Percentiles rank a stretch among this genome's conserved stretches.
Conservation (phyloP, 2,113 vertebrate species). For the Cinclus cinclus region DNA sequence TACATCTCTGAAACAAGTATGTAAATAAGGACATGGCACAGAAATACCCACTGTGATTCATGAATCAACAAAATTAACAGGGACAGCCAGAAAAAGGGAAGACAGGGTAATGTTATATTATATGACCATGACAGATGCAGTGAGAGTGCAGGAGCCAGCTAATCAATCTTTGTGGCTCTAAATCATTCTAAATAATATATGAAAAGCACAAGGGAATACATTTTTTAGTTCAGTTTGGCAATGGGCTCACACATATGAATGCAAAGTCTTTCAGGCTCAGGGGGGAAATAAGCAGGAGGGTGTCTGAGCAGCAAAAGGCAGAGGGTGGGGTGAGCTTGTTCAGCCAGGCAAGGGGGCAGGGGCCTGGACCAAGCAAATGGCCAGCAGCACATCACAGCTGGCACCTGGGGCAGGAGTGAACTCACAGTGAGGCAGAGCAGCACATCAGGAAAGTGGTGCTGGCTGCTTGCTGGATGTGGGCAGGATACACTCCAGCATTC, state of each 20-base stretch:
- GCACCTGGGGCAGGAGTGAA: not conserved
- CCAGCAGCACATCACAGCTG: not conserved
- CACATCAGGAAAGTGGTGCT: not conserved
- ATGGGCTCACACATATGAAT: rapidly evolving
- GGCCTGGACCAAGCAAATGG: not conserved
- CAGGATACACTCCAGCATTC: not conserved
- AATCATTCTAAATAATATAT: not conserved
- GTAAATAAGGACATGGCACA: not conserved
- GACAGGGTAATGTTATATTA: not conserved
- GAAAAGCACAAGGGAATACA: not conserved
- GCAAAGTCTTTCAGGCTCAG: not conserved
- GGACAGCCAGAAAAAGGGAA: not conserved
- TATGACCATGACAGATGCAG: not conserved
- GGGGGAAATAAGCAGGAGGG: not conserved
- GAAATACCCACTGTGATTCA: not conserved
- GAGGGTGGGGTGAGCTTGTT: not conserved
- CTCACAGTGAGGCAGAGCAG: rapidly evolving
- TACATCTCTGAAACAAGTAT: not conserved
- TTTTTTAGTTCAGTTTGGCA: not conserved
- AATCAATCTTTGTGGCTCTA: not conserved
- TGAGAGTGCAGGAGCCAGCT: not conserved
- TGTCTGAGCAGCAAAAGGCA: not conserved
- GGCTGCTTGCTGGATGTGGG: not conserved
- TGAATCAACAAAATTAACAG: not conserved
- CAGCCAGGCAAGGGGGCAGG: not conserved